phyloP scores from a whole-genome alignment of 1,140 invertebrate species.

The Epicauta chinensis region DNA sequence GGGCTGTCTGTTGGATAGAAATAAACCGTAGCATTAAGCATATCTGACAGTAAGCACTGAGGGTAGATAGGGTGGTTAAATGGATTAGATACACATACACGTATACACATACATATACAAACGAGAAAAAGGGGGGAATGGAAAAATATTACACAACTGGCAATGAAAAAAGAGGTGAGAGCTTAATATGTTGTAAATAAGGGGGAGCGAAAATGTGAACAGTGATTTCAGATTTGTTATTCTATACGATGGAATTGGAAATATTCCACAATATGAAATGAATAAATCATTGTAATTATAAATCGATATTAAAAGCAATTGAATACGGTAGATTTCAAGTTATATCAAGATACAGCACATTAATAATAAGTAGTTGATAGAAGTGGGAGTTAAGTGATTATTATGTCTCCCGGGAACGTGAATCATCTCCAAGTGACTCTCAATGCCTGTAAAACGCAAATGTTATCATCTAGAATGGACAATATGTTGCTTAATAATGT shows the following conservation, averaged over 20 bases:
- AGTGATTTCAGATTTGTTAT: too few species aligned
- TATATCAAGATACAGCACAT: neutral
- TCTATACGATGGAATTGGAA: too few species aligned
- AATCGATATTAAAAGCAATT: too few species aligned
- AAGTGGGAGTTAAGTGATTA: too few species aligned
- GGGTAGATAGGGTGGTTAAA: slow-evolving; percentile 25
- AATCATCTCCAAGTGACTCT: slow-evolving; percentile 22
- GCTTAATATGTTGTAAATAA: slow-evolving; percentile 3
- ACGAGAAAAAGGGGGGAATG: slow-evolving; percentile 22
- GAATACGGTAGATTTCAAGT: too few species aligned
- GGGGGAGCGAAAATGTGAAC: too few species aligned
- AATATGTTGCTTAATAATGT: slow-evolving; percentile 20
- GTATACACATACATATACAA: too few species aligned
- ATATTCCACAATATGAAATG: too few species aligned
- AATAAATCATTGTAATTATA: too few species aligned
- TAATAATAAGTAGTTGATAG: slow-evolving; percentile 5
- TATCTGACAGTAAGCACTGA: slow-evolving; percentile 24
- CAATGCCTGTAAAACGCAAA: slow-evolving; percentile 15
- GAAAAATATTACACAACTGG: slow-evolving; percentile 33
- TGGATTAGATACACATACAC: slow-evolving; percentile 32
- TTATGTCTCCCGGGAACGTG: too few species aligned
- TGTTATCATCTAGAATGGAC: slow-evolving; percentile 19
- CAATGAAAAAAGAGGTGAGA: slow-evolving; percentile 32
- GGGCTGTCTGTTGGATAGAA: slow-evolving; percentile 21
- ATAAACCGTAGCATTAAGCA: slow-evolving; percentile 32